Evolutionary conservation across 2,113 vertebrate species (phyloP), one percentile per base, ranked within the genome.

Genomic region (Gobius niger): DNA sequence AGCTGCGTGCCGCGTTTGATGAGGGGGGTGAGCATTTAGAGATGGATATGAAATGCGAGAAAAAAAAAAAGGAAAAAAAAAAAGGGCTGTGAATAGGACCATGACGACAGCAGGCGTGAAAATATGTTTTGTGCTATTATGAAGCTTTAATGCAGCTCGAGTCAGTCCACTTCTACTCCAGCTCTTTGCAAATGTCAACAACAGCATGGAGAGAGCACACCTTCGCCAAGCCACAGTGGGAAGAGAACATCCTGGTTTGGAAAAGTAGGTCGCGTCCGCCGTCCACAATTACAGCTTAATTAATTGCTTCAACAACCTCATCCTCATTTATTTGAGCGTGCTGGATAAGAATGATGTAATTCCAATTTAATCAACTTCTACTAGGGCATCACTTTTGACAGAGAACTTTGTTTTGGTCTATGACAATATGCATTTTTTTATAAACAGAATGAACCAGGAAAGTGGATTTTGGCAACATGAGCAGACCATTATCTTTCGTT

Each of bases 241-340:
- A 34, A 34, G 18, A 54, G 19, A 57, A 24, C 12, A 54, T 67
- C 65, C 51, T 0, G 53, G 52, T 68, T 60, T 40, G 49, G 40
- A 63, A n/a, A 85, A 84, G 83, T 82, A 77, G 81, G 87, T 82
- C 72, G 59, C 72, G 49, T 46, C 8, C 51, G 86, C 44, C 6
- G 60, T 7, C n/a, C 57, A 74, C 9, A 34, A 79, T 76, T n/a
- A 86, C 57, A 52, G 8, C 61, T 70, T 67, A 69, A 80, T 86
- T 81, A 82, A 84, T 82, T 78, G 67, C 49, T 0, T 62, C 13
- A 47, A n/a, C 47, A 74, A 54, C 63, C 47, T 51, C 61, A 44
- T 52, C 42, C 51, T 57, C 41, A 53, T 19, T 42, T 47, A 15
- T 57, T 19, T n/a, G 60, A 56, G 51, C 40, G 50, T 40, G 51